Evolutionary conservation across 2,888 invertebrate genomes (phyloP).

Genomic region (Ophioninae sp.): DNA sequence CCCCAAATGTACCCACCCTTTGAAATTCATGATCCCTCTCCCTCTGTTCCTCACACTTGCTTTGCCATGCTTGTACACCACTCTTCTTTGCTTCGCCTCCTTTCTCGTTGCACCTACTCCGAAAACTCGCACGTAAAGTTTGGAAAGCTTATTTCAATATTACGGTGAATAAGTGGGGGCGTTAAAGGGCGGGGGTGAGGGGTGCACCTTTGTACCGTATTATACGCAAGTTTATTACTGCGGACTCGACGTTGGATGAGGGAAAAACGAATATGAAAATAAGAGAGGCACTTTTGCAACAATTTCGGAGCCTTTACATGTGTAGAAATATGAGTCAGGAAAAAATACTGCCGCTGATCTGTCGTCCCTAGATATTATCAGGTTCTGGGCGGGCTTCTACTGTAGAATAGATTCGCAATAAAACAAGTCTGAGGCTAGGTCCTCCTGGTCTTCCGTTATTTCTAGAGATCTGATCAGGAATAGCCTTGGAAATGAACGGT

Average conservation of each 20-base stretch:
- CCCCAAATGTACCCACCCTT: conserved; percentile 49
- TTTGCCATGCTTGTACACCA: conserved; percentile 42
- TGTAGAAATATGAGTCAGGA: too few relatives aligned
- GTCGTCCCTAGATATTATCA: too few relatives aligned
- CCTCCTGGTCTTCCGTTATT: too few relatives aligned
- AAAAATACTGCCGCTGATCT: too few relatives aligned
- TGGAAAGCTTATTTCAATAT: conserved; percentile 74
- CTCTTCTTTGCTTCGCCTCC: conserved; percentile 56
- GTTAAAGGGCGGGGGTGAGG: conserved; percentile 23
- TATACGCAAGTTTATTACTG: conserved; percentile 63
- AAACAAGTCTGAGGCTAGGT: too few relatives aligned
- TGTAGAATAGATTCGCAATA: too few relatives aligned
- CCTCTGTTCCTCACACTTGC: conserved; percentile 34
- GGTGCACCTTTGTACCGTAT: conserved; percentile 59
- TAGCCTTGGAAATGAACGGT: too few relatives aligned
- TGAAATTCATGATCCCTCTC: conserved; percentile 23
- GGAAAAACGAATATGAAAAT: conserved; percentile 21
- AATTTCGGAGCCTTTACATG: conserved; percentile 1
- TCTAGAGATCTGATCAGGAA: too few relatives aligned
- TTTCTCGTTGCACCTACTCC: conserved; percentile 47
- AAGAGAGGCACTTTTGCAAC: conserved; percentile 1
- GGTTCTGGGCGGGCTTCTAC: too few relatives aligned
- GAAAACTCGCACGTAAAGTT: conserved; percentile 69
- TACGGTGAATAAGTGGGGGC: conserved; percentile 70
- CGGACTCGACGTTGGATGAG: conserved; percentile 20